These are phyloP conservation scores for Phyllotreta striolata DNA, from an alignment of 2,888 invertebrate genomes.

Conservation along the genomic window DNA sequence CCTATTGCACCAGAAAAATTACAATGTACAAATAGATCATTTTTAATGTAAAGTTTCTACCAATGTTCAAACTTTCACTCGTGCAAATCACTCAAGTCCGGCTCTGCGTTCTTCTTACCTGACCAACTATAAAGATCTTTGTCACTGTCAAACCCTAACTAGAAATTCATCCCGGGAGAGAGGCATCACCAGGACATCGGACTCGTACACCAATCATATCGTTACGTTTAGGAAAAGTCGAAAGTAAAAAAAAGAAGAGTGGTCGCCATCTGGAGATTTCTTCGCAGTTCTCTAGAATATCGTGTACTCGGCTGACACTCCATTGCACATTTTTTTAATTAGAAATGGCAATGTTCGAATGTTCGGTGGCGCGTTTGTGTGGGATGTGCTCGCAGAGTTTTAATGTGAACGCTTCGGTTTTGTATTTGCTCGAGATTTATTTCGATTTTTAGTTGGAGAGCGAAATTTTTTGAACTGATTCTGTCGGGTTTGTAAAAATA, in stretches of 20 bases:
- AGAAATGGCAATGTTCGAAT: slow-evolving; percentile 36
- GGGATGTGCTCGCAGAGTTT: slow-evolving; percentile 20
- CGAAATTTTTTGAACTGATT: no score
- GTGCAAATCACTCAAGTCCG: no score
- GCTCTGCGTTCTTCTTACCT: slow-evolving; percentile 41
- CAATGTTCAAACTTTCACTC: no score
- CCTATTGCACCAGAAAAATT: no score
- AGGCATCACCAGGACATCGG: slow-evolving; percentile 48
- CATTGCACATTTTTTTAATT: slow-evolving; percentile 36
- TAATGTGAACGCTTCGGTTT: background rate
- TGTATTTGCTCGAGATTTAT: slow-evolving; percentile 21
- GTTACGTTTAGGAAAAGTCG: slow-evolving; percentile 36
- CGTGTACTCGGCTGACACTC: slow-evolving; percentile 41
- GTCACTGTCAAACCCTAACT: slow-evolving; percentile 50
- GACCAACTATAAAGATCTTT: slow-evolving; percentile 49
- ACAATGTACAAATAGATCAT: no score
- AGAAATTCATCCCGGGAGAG: slow-evolving; percentile 46
- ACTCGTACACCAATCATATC: slow-evolving; percentile 51
- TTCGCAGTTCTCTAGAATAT: slow-evolving; percentile 43
- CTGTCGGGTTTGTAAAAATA: no score
- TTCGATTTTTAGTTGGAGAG: background rate
- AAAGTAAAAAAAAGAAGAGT: slow-evolving; percentile 29
- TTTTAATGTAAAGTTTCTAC: no score
- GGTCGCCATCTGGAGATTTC: slow-evolving; percentile 41
- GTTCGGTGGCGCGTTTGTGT: slow-evolving; percentile 34